A percentile compares a stretch with the other conserved stretches of the same genome.
Conservation (phyloP, 1,140 invertebrate species). For the Teleopsis dalmanni region DNA sequence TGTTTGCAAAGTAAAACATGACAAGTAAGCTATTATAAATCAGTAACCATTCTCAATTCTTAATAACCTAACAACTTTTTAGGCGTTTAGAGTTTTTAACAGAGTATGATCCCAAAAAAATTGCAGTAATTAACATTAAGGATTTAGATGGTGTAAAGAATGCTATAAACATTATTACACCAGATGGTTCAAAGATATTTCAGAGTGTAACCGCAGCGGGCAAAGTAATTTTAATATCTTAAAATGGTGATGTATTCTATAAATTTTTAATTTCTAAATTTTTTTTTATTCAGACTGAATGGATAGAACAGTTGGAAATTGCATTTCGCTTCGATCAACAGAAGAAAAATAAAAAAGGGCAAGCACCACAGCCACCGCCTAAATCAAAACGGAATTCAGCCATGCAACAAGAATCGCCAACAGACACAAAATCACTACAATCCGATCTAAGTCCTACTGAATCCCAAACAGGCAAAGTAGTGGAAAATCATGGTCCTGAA, state of each 20-base stretch:
- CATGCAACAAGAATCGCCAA: conserved; percentile 45
- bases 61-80: neutral
- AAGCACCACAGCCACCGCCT: conserved; percentile 50
- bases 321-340: conserved; percentile 79
- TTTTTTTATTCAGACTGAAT: conserved; percentile 66
- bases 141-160: conserved; percentile 85
- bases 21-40: conserved; percentile 47
- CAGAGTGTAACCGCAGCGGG: conserved; percentile 78
- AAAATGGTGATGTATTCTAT: neutral
- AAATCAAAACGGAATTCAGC: conserved; percentile 32
- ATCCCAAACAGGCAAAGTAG: conserved; percentile 45
- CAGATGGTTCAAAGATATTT: conserved; percentile 88
- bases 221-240: too few species aligned
- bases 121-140: conserved; percentile 92
- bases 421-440: conserved; percentile 22
- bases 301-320: conserved; percentile 88
- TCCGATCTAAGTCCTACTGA: conserved; percentile 45
- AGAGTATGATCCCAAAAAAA: conserved; percentile 81
- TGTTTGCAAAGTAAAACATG: conserved; percentile 51
- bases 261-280: neutral
- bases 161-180: conserved; percentile 89
- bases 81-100: conserved; percentile 85
- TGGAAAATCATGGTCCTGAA: conserved; percentile 60
- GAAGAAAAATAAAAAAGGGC: conserved; percentile 29
- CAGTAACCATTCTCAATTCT: neutral